A percentile compares a stretch with the other conserved stretches of the same genome.
Evolutionary conservation across 2,113 vertebrate species (phyloP).

Genomic region (Hylia prasina): DNA sequence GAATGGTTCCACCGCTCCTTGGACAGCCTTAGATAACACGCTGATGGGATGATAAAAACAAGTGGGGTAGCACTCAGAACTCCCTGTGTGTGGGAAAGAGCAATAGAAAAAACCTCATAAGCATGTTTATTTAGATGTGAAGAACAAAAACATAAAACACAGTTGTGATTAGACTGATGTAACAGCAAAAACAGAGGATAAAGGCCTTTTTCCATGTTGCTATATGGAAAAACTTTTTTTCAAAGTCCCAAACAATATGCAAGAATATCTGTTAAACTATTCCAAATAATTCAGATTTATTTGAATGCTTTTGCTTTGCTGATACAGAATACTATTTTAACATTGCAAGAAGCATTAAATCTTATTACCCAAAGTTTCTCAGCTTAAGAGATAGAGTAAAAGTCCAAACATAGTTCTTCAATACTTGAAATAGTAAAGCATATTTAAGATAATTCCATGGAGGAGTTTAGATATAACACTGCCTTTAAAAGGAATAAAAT

Average conservation of each 20-base stretch:
- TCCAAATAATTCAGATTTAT: not conserved
- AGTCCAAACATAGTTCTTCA: not conserved
- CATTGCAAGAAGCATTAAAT: not conserved
- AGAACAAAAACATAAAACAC: not conserved
- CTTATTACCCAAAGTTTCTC: not conserved
- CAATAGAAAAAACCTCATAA: not conserved
- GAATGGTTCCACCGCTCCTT: conserved; percentile 79
- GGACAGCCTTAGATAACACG: conserved; percentile 88
- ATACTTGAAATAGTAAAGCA: not conserved
- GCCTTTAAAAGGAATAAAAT: not conserved
- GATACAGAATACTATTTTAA: not conserved
- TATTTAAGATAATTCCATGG: not conserved
- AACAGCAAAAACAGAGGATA: not conserved
- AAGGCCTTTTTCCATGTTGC: not conserved
- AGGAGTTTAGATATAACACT: not conserved
- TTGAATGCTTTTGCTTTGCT: not conserved
- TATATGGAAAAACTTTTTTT: not conserved
- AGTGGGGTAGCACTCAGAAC: conserved; percentile 87
- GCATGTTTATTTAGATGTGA: not conserved
- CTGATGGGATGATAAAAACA: conserved; percentile 92
- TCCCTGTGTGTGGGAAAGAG: conserved; percentile 76
- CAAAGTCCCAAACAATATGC: not conserved
- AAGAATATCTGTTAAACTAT: not conserved
- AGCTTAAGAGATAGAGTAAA: not conserved
- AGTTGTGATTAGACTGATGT: not conserved